These are phyloP conservation scores for Todiramphus chloris DNA, from an alignment of 2,113 vertebrate genomes.

Conservation along the genomic window DNA sequence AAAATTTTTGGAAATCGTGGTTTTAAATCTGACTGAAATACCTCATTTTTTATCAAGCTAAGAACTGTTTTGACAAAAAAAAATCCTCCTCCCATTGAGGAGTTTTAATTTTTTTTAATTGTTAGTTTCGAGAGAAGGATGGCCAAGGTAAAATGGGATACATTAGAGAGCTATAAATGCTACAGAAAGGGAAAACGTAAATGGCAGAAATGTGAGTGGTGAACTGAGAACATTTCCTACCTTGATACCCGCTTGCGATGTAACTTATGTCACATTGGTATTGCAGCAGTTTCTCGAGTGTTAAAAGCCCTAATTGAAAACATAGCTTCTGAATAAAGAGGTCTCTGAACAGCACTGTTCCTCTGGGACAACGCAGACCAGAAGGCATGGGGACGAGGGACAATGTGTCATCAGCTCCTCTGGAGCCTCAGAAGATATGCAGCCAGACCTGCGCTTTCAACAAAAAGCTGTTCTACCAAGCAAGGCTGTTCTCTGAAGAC, in stretches of 20 bases:
- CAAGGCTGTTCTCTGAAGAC: not conserved
- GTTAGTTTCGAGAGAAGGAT: not conserved
- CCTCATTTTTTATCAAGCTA: not conserved
- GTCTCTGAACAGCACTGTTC: not conserved
- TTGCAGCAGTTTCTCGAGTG: not conserved
- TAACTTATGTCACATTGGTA: fast-evolving
- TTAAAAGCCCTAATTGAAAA: not conserved
- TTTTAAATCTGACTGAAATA: not conserved
- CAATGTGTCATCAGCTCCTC: not conserved
- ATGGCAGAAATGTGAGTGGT: not conserved
- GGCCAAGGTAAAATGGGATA: not conserved
- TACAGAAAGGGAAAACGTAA: not conserved
- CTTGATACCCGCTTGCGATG: not conserved
- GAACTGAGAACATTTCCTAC: not conserved
- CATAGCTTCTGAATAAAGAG: not conserved
- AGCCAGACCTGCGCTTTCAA: not conserved
- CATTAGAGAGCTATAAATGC: not conserved
- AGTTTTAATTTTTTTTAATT: not conserved
- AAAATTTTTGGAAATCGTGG: not conserved
- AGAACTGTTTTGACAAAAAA: not conserved
- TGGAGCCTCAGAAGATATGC: not conserved
- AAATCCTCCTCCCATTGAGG: not conserved
- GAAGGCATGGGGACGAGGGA: not conserved
- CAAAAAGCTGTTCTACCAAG: not conserved
- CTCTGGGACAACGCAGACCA: not conserved